These are phyloP conservation scores for Elaphurus davidianus DNA, from an alignment of 2,113 vertebrate species.

Conservation along the genomic window DNA sequence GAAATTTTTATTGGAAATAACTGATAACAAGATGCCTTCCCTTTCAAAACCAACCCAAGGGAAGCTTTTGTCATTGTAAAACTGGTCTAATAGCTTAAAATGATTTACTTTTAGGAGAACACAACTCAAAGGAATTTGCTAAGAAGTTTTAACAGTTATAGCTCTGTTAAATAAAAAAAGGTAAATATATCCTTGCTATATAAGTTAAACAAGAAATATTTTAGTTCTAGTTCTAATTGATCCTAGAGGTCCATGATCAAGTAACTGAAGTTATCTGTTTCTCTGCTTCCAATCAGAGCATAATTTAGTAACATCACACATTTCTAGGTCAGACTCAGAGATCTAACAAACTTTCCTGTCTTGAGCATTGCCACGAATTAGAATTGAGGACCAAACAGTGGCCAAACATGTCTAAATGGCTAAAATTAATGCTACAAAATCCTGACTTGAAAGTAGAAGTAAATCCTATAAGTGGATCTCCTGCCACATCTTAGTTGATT, in stretches of 20 bases:
- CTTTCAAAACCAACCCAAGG: not conserved
- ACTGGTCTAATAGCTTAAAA: not conserved
- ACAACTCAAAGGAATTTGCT: not conserved
- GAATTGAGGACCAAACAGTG: not conserved
- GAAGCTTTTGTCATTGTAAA: not conserved
- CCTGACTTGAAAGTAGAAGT: not conserved
- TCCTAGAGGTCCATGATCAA: not conserved
- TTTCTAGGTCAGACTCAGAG: not conserved
- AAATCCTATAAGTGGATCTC: not conserved
- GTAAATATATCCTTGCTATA: not conserved
- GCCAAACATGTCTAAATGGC: not conserved
- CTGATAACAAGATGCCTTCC: not conserved
- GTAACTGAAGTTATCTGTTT: not conserved
- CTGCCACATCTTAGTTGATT: not conserved
- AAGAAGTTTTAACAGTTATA: not conserved
- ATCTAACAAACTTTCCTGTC: not conserved
- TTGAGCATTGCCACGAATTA: not conserved
- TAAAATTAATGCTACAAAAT: not conserved
- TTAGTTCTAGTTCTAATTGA: not conserved
- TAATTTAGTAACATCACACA: not conserved
- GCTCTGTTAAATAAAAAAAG: not conserved
- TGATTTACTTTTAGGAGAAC: not conserved
- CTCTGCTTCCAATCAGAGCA: accelerated
- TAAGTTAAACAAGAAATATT: not conserved
- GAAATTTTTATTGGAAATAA: not conserved